Percentiles rank a stretch among this genome's conserved stretches.
phyloP scores from a whole-genome alignment of 2,797 vertebrate genomes.

The Aythya fuligula region DNA sequence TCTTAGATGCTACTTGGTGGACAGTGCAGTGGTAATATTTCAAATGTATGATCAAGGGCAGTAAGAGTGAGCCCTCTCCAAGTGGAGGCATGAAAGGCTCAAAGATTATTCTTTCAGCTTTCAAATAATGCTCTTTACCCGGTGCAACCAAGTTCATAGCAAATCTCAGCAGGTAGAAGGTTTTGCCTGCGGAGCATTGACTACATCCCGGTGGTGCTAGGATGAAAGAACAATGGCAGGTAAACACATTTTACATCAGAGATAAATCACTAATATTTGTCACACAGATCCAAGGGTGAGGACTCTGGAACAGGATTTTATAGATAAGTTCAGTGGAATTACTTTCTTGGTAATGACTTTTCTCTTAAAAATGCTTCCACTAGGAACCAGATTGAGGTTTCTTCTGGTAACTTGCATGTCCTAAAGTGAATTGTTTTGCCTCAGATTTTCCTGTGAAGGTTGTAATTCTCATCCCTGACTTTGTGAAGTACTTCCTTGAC shows the following conservation, averaged over 20 bases:
- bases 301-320: neutral
- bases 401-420: neutral
- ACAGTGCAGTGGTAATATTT: neutral
- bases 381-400: neutral
- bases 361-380: neutral
- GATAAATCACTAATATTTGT: conserved; percentile 26
- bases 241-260: conserved; percentile 37
- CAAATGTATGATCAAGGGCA: neutral
- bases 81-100: neutral
- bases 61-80: neutral
- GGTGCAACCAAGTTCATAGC: neutral
- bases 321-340: neutral
- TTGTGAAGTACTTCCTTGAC: neutral
- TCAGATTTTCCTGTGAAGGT: neutral
- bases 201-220: conserved; percentile 14
- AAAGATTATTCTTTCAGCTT: conserved; percentile 18
- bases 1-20: neutral
- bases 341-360: neutral
- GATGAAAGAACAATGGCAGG: conserved; percentile 30
- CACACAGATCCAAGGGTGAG: neutral
- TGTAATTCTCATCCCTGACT: conserved; percentile 36
- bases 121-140: conserved; percentile 26
- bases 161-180: conserved; percentile 42
- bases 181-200: conserved; percentile 31
- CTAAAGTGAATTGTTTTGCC: conserved; percentile 16